A percentile compares a stretch with the other conserved stretches of the same genome.
Conservation (phyloP, 2,113 vertebrate genomes). For the Nestor notabilis region DNA sequence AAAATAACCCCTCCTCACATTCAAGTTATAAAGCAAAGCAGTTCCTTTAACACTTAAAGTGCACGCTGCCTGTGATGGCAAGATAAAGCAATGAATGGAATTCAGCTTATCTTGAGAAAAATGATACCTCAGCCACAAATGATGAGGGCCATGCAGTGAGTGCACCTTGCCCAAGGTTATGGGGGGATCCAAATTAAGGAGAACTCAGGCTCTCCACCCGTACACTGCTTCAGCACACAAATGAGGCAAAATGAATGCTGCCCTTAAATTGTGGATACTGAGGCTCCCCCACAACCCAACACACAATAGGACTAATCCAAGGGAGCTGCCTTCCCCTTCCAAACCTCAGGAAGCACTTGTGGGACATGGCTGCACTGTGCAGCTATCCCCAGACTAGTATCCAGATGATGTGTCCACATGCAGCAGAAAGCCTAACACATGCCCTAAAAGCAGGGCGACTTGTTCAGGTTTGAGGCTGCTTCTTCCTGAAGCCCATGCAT, state of each 20-base stretch:
- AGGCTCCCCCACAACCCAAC: background rate
- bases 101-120: conserved; percentile 72
- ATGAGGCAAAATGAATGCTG: background rate
- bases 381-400: background rate
- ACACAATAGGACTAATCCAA: background rate
- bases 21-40: conserved; percentile 49
- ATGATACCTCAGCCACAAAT: conserved; percentile 46
- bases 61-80: background rate
- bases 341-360: background rate
- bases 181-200: background rate
- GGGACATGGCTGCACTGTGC: background rate
- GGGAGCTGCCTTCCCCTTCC: background rate
- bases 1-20: conserved; percentile 50
- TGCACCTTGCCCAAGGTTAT: background rate
- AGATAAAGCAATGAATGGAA: conserved; percentile 67
- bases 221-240: background rate
- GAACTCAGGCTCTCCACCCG: background rate
- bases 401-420: background rate
- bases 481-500: background rate
- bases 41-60: conserved; percentile 33
- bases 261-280: background rate
- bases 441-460: background rate
- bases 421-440: background rate
- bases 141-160: background rate
- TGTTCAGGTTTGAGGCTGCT: background rate